These are phyloP conservation scores for Aspidiotus rigidus DNA, from an alignment of 2,888 invertebrate species.

Conservation along the genomic window DNA sequence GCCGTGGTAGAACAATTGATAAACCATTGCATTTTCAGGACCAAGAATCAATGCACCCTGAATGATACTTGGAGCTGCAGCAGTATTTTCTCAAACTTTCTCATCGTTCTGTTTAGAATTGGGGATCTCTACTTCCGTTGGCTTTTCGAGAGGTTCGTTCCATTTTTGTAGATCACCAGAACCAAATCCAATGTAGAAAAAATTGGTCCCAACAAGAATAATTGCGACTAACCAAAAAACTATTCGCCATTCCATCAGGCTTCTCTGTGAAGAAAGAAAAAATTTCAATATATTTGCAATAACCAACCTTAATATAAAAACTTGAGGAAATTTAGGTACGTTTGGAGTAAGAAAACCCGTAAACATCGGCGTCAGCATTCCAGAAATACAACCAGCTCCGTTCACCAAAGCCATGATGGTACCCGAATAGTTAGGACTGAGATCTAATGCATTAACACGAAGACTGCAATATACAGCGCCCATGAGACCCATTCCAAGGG, in stretches of 20 bases:
- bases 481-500: constrained; percentile 56
- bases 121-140: too few species aligned
- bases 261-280: constrained; percentile 37
- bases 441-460: constrained; percentile 57
- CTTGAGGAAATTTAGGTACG: constrained; percentile 27
- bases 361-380: constrained; percentile 54
- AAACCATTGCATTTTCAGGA: too few species aligned
- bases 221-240: constrained; percentile 73
- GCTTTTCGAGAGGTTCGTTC: constrained; percentile 52
- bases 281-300: neutral
- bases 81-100: too few species aligned
- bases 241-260: constrained; percentile 58
- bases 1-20: too few species aligned
- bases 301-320: neutral
- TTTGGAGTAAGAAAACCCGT: constrained; percentile 44
- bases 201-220: constrained; percentile 57
- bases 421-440: constrained; percentile 56
- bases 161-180: constrained; percentile 67
- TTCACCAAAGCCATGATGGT: constrained; percentile 56
- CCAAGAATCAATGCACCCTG: too few species aligned
- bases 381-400: constrained; percentile 53
- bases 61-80: too few species aligned
- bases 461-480: constrained; percentile 59
- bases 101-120: too few species aligned
- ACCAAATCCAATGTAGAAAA: constrained; percentile 60